A percentile compares a stretch with the other conserved stretches of the same genome.
phyloP scores from a whole-genome alignment of 2,113 vertebrate genomes.

The Myodes glareolus region DNA sequence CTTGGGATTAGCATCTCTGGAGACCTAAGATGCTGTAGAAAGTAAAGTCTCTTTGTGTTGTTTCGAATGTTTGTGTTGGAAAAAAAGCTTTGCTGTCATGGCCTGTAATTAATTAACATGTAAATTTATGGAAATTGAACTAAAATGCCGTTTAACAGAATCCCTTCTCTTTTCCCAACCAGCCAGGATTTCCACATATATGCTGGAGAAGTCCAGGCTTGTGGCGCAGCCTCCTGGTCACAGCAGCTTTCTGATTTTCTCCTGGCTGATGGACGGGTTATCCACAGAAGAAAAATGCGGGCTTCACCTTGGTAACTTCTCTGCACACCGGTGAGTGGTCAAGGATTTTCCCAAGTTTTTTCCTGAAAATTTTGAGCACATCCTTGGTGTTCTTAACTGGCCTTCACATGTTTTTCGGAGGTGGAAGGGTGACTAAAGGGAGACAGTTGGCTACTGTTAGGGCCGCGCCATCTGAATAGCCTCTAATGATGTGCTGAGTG shows the following conservation, averaged over 20 bases:
- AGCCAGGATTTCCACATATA: conserved; percentile 92
- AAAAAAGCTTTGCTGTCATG: background rate
- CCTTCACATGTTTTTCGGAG: background rate
- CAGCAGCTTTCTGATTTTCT: conserved; percentile 93
- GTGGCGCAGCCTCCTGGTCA: conserved; percentile 88
- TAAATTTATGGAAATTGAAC: background rate
- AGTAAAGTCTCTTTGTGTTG: background rate
- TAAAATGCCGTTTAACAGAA: conserved; percentile 56
- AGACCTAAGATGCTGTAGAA: background rate
- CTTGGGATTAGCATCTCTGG: background rate
- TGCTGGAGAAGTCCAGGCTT: conserved; percentile 95
- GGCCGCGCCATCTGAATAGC: accelerated
- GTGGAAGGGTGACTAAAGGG: background rate
- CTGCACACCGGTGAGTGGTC: conserved; percentile 88
- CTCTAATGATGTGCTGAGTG: background rate
- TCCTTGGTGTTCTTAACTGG: background rate
- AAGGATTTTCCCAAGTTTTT: background rate
- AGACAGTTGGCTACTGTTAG: background rate
- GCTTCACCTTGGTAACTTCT: conserved; percentile 90
- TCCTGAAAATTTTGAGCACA: background rate
- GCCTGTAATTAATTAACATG: background rate
- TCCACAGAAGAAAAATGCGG: conserved; percentile 91
- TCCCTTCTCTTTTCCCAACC: conserved; percentile 79
- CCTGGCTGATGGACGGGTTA: conserved; percentile 93
- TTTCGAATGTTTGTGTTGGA: background rate